Percentiles rank a stretch among this genome's conserved stretches.
These are phyloP conservation scores for Caranx melampygus DNA, from an alignment of 2,113 vertebrate genomes.

Conservation along the genomic window DNA sequence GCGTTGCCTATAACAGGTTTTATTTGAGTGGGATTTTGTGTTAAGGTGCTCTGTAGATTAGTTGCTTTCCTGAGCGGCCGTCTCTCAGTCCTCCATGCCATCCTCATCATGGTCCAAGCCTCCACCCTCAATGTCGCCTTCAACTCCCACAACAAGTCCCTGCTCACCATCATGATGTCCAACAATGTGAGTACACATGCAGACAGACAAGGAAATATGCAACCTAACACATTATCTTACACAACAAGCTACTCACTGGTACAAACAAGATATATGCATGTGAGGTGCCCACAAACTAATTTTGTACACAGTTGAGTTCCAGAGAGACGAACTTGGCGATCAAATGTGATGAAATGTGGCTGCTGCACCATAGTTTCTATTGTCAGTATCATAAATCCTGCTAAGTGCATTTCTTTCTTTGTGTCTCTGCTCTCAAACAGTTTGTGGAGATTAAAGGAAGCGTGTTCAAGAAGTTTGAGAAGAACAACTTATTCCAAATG, in stretches of 20 bases:
- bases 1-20: not conserved
- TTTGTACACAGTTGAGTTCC: conserved; percentile 25
- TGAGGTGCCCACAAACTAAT: not conserved
- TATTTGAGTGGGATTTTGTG: not conserved
- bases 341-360: conserved; percentile 27
- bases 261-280: conserved; percentile 12
- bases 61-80: conserved; percentile 85
- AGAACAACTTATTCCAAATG: conserved; percentile 99
- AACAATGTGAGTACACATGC: conserved; percentile 91
- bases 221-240: not conserved
- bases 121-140: conserved; percentile 98
- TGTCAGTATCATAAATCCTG: conserved; percentile 7
- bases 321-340: not conserved
- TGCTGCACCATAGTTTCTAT: conserved; percentile 18
- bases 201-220: not conserved
- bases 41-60: not conserved
- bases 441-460: conserved; percentile 99
- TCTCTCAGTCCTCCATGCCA: conserved; percentile 91
- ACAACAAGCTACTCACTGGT: not conserved
- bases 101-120: conserved; percentile 99
- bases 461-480: conserved; percentile 99
- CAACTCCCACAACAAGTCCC: conserved; percentile 98
- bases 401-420: conserved; percentile 11
- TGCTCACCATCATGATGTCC: conserved; percentile 99
- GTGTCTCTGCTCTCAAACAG: conserved; percentile 80